These are phyloP conservation scores for Prolemur simus DNA, from an alignment of 2,113 vertebrate genomes.

Conservation along the genomic window DNA sequence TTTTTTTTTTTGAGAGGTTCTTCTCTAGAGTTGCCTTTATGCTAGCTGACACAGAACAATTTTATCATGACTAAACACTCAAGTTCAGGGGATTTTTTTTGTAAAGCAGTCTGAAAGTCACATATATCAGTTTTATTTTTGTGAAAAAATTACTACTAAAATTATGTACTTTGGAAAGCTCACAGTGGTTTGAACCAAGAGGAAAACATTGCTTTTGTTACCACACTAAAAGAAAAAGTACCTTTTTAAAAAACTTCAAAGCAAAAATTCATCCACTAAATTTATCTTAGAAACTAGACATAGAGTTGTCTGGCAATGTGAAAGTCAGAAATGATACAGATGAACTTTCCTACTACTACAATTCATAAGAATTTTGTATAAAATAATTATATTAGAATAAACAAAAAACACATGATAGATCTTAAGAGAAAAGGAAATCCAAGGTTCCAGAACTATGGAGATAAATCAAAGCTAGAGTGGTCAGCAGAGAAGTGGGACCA, in stretches of 20 bases:
- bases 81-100: not conserved
- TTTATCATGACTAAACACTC: constrained; percentile 51
- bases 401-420: not conserved
- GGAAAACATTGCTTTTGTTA: constrained; percentile 27
- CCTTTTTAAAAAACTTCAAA: not conserved
- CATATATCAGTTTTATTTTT: not conserved
- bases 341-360: not conserved
- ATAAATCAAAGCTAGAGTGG: not conserved
- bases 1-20: constrained; percentile 51
- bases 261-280: not conserved
- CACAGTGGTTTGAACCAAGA: not conserved
- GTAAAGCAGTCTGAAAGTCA: constrained; percentile 27
- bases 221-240: constrained; percentile 25
- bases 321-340: not conserved
- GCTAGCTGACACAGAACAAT: not conserved
- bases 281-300: not conserved
- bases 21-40: not conserved
- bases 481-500: constrained; percentile 7
- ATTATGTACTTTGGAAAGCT: not conserved
- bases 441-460: not conserved
- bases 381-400: not conserved
- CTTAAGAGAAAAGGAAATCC: not conserved
- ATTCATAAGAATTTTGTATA: not conserved
- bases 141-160: not conserved
- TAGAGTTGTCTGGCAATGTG: not conserved